Percentiles rank a stretch among this genome's conserved stretches.
These are phyloP conservation scores for Podabrus alpinus DNA, from an alignment of 2,888 invertebrate genomes.

Conservation along the genomic window DNA sequence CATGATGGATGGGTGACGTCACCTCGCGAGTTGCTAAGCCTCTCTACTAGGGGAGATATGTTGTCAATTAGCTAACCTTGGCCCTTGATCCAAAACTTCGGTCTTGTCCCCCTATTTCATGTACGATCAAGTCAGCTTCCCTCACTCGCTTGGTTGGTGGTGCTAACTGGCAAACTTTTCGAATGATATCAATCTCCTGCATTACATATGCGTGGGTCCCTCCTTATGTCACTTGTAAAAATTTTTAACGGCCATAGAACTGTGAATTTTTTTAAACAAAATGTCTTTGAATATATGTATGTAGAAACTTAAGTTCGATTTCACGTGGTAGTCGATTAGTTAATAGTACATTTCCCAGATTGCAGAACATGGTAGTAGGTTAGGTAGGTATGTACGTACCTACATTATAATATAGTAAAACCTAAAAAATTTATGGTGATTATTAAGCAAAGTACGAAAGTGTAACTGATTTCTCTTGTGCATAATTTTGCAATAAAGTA, in stretches of 20 bases:
- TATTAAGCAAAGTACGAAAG: not conserved
- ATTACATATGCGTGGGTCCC: conserved; percentile 10
- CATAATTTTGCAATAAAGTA: not conserved
- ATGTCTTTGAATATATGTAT: not conserved
- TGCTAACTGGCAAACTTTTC: conserved; percentile 19
- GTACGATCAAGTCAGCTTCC: conserved; percentile 26
- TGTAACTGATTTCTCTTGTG: not conserved
- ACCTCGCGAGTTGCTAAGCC: conserved; percentile 42
- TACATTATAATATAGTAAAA: too few relatives aligned
- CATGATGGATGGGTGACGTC: conserved; percentile 48
- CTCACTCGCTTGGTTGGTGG: conserved; percentile 15
- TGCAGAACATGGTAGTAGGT: too few relatives aligned
- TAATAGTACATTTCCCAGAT: too few relatives aligned
- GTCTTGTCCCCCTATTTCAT: conserved; percentile 27
- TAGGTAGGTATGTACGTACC: too few relatives aligned
- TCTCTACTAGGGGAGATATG: conserved; percentile 44
- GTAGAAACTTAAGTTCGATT: not conserved
- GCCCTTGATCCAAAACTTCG: conserved; percentile 38
- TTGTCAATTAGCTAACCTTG: conserved; percentile 48
- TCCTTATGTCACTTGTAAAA: conserved; percentile 5
- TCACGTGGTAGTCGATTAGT: not conserved
- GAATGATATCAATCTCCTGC: conserved; percentile 15
- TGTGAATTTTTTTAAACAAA: conserved; percentile 5
- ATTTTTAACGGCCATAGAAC: conserved; percentile 9
- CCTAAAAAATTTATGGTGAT: not conserved